Conservation (phyloP, 2,797 vertebrate species). For the Anableps anableps region DNA sequence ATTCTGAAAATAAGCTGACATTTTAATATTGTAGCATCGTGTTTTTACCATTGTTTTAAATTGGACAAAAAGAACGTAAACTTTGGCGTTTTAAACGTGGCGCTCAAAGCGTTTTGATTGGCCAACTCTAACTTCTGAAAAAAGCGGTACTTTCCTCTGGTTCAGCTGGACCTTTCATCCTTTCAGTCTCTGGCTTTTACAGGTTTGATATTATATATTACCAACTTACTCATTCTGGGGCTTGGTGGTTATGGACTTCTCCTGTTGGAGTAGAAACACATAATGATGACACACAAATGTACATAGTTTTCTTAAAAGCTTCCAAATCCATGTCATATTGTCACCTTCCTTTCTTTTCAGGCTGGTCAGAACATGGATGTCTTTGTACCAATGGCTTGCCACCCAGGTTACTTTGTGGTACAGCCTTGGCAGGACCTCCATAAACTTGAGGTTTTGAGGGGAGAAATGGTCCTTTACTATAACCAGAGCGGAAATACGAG, state of each 20-base stretch:
- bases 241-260: neutral
- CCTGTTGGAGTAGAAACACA: neutral
- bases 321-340: no score
- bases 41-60: neutral
- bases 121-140: neutral
- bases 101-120: neutral
- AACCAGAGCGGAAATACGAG: constrained; percentile 76
- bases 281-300: neutral
- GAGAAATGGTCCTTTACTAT: constrained; percentile 94
- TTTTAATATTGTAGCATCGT: neutral
- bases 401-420: constrained; percentile 93
- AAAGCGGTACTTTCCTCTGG: neutral
- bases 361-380: constrained; percentile 90
- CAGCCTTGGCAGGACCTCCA: constrained; percentile 93
- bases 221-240: neutral
- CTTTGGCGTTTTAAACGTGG: neutral
- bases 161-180: neutral
- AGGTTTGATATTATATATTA: neutral
- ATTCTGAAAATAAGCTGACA: neutral
- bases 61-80: neutral
- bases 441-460: constrained; percentile 91
- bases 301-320: neutral
- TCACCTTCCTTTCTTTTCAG: constrained; percentile 61
- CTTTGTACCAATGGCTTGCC: constrained; percentile 90
- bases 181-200: neutral